These are phyloP conservation scores for Ceyx melanurus DNA, from an alignment of 2,113 vertebrate genomes.

Conservation along the genomic window DNA sequence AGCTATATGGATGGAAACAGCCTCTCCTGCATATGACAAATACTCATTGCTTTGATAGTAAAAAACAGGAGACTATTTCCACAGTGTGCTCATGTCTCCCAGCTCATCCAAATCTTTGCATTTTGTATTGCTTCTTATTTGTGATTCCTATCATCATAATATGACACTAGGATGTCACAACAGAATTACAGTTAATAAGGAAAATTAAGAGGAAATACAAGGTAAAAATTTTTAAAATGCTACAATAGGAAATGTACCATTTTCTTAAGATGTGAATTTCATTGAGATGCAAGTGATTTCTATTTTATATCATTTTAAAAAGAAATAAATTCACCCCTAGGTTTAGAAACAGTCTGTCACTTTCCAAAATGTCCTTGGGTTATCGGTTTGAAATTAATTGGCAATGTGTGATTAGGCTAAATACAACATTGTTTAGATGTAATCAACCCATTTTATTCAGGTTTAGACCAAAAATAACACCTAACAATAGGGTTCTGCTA, in stretches of 20 bases:
- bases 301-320: neutral
- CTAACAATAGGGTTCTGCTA: neutral
- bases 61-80: neutral
- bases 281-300: neutral
- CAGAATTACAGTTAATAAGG: slow-evolving; percentile 56
- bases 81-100: neutral
- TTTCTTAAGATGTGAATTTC: neutral
- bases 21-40: neutral
- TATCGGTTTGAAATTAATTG: slow-evolving; percentile 52
- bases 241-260: neutral
- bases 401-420: slow-evolving; percentile 32
- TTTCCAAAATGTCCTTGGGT: slow-evolving; percentile 44
- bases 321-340: slow-evolving; percentile 23
- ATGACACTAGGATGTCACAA: slow-evolving; percentile 42
- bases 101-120: neutral
- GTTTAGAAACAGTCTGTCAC: slow-evolving; percentile 33
- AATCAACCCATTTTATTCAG: slow-evolving; percentile 54
- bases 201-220: slow-evolving; percentile 44
- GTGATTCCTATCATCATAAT: neutral
- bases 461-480: slow-evolving; percentile 44
- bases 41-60: neutral
- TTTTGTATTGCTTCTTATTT: neutral
- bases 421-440: neutral
- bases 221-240: neutral
- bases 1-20: neutral